Base-by-base conservation (phyloP, 2,113 vertebrate genomes). In the Malurus alboscapulatus region DNA sequence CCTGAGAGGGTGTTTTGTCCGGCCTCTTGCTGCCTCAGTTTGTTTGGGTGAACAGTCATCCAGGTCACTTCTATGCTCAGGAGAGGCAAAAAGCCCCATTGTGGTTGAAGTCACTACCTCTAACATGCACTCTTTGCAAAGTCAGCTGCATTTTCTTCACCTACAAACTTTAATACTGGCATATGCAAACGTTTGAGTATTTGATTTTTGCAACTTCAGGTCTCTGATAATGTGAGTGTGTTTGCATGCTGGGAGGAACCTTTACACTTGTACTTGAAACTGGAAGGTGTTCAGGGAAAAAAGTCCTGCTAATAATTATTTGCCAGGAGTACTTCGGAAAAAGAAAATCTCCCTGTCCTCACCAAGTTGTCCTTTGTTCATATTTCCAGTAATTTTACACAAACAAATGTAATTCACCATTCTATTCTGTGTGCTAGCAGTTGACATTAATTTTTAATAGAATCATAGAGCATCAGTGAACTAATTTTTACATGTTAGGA, bases 101-200 rank as follows among this genome's bases (percentile, higher is more conserved):
- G 58, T 72, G 18, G 10, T 54, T 34, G 42, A 13, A 57, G 15
- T 15, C 7, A 3, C 57, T 61, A 5, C 17, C 15, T 65, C 29
- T 24, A 9, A 11, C 3, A 4, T 2, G 2, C 1, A 0, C 10
- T 27, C 0, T 38, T 34, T 90, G 85, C 63, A 34, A 66, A 74
- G 32, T 66, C 42, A 57, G 22, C 47, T 85, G 72, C 22, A 1
- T 85, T 79, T 94, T 57, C 12, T 82, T 95, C 38, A 65, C n/a
- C 19, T 66, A 3, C 44, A 45, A 16, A 12, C 32, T 47, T 57
- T 3, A 38, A 6, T 68, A 30, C 14, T 79, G 54, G 16, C 38
- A n/a, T 48, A 12, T 40, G 26, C 38, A 50, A 47, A 32, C 1
- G 4, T 50, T 14, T 29, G 57, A 34, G 20, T 82, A 7, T 69